phyloP scores from a whole-genome alignment of 2,797 vertebrate species.

The Heteromormyrus szaboi region DNA sequence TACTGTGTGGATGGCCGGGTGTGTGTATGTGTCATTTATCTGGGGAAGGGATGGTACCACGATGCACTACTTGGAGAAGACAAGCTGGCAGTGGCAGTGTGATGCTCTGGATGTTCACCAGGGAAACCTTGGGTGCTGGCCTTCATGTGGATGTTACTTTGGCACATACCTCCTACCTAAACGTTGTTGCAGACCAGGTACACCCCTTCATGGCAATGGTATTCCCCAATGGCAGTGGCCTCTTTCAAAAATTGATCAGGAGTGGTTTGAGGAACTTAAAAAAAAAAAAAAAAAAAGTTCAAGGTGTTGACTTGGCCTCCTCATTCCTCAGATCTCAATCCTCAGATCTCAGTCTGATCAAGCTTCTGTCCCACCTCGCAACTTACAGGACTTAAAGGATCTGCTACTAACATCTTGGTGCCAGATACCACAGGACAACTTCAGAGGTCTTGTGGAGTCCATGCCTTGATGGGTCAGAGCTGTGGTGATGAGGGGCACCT shows the following conservation, averaged over 20 bases:
- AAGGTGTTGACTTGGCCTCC: neutral
- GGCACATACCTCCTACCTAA: neutral
- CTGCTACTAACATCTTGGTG: neutral
- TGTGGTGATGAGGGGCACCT: neutral
- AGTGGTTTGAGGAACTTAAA: no score
- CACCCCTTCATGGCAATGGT: neutral
- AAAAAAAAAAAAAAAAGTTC: neutral
- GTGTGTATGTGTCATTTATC: neutral
- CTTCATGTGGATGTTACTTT: neutral
- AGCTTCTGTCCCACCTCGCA: neutral
- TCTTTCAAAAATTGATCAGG: neutral
- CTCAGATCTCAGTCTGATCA: neutral
- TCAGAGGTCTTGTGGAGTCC: neutral
- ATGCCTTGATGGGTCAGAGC: neutral
- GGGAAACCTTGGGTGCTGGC: neutral
- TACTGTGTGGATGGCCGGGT: neutral
- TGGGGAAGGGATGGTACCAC: neutral
- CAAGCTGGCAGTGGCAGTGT: neutral
- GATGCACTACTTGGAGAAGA: neutral
- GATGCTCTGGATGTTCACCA: neutral
- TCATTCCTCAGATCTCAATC: neutral
- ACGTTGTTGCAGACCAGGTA: neutral
- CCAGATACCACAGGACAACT: neutral
- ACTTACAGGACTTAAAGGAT: neutral
- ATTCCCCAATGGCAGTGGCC: neutral